These are phyloP conservation scores for Notarius lentiginosus DNA, from an alignment of 2,113 vertebrate genomes.

Conservation along the genomic window DNA sequence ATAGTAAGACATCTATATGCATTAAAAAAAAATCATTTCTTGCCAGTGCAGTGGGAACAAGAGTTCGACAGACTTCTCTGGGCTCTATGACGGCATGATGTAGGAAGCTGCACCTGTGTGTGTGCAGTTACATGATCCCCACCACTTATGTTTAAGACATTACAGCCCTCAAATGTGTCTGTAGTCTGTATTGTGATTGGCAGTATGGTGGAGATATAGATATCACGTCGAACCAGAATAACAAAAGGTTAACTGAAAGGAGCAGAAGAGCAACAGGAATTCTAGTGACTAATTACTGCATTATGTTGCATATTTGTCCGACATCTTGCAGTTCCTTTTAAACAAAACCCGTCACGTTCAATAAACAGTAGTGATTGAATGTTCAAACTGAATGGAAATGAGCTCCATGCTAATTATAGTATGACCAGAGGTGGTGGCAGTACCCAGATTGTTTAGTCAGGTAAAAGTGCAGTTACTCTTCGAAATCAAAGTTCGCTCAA, in stretches of 20 bases:
- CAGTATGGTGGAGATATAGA: not conserved
- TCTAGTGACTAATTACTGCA: not conserved
- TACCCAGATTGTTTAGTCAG: not conserved
- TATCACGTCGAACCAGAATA: not conserved
- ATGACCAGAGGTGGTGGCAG: not conserved
- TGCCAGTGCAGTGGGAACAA: not conserved
- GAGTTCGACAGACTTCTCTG: conserved; percentile 18
- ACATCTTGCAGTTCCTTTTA: not conserved
- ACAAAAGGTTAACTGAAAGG: not conserved
- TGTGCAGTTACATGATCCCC: conserved; percentile 30
- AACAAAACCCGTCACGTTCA: not conserved
- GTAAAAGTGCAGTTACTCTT: not conserved
- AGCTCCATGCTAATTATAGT: not conserved
- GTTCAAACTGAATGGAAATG: not conserved
- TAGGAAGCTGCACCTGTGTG: conserved; percentile 38
- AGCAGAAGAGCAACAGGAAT: not conserved
- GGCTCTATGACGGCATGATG: not conserved
- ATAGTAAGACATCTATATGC: not conserved
- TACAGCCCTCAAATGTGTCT: conserved; percentile 7
- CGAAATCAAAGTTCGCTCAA: not conserved
- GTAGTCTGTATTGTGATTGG: conserved; percentile 10
- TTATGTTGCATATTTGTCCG: not conserved
- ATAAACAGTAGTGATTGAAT: not conserved
- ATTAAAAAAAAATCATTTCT: not conserved
- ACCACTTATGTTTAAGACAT: conserved; percentile 39